Evolutionary conservation across 2,113 vertebrate genomes (phyloP).

Genomic region (Garra rufa): DNA sequence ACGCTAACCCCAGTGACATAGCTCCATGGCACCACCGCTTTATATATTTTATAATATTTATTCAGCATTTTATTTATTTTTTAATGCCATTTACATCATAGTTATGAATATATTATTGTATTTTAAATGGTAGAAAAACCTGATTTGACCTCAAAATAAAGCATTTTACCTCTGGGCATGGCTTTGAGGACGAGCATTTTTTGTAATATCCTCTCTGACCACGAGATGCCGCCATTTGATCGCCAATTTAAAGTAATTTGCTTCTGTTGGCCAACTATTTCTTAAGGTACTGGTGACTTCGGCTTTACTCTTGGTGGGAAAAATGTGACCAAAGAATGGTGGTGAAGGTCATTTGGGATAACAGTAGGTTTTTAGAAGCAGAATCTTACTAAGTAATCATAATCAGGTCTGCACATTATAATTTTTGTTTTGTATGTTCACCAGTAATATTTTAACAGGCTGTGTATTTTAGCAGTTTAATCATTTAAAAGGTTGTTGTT

Average conservation of each 20-base stretch:
- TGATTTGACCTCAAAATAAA: no score
- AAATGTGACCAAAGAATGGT: background rate
- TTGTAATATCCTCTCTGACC: background rate
- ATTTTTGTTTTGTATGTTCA: background rate
- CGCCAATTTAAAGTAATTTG: background rate
- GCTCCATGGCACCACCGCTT: no score
- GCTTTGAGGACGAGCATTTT: no score
- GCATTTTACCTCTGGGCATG: no score
- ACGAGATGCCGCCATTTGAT: slow-evolving; percentile 45
- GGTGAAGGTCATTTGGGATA: background rate
- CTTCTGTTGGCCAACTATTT: background rate
- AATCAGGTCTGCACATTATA: background rate
- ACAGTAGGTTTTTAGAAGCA: background rate
- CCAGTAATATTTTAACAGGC: background rate
- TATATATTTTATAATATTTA: no score
- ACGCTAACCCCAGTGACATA: no score
- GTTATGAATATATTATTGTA: no score
- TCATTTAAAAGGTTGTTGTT: slow-evolving; percentile 28
- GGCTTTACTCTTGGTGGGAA: background rate
- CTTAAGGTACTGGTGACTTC: background rate
- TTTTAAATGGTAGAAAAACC: no score
- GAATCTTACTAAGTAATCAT: no score
- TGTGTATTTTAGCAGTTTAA: background rate
- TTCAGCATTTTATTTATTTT: no score
- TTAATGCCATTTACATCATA: no score